phyloP scores from a whole-genome alignment of 2,113 vertebrate genomes.

The Saimiri boliviensis region DNA sequence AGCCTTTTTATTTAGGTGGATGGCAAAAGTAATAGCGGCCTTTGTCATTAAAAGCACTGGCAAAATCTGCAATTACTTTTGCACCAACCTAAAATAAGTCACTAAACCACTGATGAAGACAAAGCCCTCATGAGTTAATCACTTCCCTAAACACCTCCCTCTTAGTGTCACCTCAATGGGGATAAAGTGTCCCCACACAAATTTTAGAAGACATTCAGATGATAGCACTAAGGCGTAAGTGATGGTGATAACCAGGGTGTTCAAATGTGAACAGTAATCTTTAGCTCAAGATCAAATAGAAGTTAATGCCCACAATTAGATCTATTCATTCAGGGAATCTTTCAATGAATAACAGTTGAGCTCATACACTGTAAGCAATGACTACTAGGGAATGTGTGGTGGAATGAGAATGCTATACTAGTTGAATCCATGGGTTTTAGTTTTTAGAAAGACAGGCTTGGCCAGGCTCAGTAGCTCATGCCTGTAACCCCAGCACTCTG shows the following conservation, averaged over 20 bases:
- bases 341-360: background rate
- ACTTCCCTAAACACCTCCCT: background rate
- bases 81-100: background rate
- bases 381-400: background rate
- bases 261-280: background rate
- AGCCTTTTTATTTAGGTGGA: background rate
- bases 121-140: background rate
- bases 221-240: background rate
- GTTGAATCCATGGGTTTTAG: background rate
- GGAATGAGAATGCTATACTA: background rate
- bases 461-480: too few relatives aligned
- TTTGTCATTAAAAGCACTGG: too few relatives aligned
- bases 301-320: background rate
- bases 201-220: background rate
- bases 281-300: background rate
- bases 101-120: background rate
- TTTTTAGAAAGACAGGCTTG: background rate
- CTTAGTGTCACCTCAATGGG: too few relatives aligned
- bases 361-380: background rate
- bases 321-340: background rate
- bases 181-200: background rate
- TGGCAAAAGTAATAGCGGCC: too few relatives aligned
- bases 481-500: too few relatives aligned
- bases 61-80: too few relatives aligned
- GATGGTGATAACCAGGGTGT: background rate